Evolutionary conservation across 2,888 invertebrate species (phyloP), one percentile per base, ranked within the genome.

Genomic region (Oconnorella tubifera): DNA sequence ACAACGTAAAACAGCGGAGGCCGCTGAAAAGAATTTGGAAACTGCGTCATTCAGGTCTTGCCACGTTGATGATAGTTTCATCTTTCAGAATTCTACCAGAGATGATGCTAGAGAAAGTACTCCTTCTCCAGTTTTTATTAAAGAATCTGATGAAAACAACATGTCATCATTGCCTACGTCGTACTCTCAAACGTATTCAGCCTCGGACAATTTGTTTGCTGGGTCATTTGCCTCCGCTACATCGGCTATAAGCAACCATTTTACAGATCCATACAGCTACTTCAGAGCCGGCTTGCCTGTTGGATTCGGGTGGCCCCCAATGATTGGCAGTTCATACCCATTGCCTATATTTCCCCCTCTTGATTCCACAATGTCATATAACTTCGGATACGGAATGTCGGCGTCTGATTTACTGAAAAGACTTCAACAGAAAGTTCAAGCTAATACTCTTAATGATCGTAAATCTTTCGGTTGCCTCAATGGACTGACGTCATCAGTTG

Each of bases 1-100:
- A 76, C 93, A 80, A 72, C 80, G 79, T 72, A 80, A 80, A 64
- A 73, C 76, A 10, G 74, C 76, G 27, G 79, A 79, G 33, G 72
- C 70, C 55, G 29, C 55, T 71, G 73, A 64, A 67, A 72, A 56
- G 66, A 70, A 40, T 71, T 6, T 6, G 6, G 19, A 19, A 40
- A 23, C 53, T 6, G 25, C 10, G 14, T 51, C 53, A 6, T 51
- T 6, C 14, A 6, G 4, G 53, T 25, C 53, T 19, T 6, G 53
- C 25, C 10, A 40, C 19, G 40, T 40, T 19, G 19, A 19, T 14
- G 40, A 40, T 40, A 14, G 10, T 14, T 14, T 40, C 40, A 14
- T 19, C 10, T 40, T 19, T 19, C 40, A 6, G 19, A 19, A 6
- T 6, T 40, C 40, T 14, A 40, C 6, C 19, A 19, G 10, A 14